A percentile compares a stretch with the other conserved stretches of the same genome.
phyloP scores from a whole-genome alignment of 2,113 vertebrate species.

The Ammodytes dubius region DNA sequence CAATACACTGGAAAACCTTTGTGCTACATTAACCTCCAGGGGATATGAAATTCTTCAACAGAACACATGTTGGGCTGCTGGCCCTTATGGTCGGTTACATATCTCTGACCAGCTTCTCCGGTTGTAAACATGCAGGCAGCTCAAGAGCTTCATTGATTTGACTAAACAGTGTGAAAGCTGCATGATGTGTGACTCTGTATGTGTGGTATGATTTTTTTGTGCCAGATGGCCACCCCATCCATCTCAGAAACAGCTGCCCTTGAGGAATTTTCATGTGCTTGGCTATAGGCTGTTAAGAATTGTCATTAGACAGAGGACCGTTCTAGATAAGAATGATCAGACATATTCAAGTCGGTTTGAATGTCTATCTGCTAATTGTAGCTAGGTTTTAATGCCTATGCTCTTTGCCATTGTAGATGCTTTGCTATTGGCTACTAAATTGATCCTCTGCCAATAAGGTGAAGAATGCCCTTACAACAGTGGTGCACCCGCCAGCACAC shows the following conservation, averaged over 20 bases:
- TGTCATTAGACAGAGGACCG: conserved; percentile 8
- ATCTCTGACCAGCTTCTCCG: neutral
- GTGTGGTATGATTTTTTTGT: conserved; percentile 19
- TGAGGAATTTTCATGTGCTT: neutral
- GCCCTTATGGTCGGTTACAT: neutral
- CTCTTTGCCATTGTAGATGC: too few relatives aligned
- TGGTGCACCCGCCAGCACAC: too few relatives aligned
- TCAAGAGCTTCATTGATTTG: neutral
- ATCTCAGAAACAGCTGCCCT: conserved; percentile 12
- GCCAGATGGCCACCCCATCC: neutral
- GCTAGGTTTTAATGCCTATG: too few relatives aligned
- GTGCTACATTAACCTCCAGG: neutral
- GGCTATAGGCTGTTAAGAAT: neutral
- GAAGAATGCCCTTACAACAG: too few relatives aligned
- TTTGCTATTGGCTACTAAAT: too few relatives aligned
- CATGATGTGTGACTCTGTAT: neutral
- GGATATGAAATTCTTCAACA: neutral
- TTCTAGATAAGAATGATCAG: conserved; percentile 2
- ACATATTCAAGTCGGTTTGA: neutral
- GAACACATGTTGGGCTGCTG: neutral
- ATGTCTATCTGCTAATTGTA: neutral
- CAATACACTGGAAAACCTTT: neutral
- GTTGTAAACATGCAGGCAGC: neutral
- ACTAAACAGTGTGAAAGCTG: neutral
- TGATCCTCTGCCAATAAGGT: too few relatives aligned